phyloP scores from a whole-genome alignment of 2,888 invertebrate species.

The Anticlea derivata region DNA sequence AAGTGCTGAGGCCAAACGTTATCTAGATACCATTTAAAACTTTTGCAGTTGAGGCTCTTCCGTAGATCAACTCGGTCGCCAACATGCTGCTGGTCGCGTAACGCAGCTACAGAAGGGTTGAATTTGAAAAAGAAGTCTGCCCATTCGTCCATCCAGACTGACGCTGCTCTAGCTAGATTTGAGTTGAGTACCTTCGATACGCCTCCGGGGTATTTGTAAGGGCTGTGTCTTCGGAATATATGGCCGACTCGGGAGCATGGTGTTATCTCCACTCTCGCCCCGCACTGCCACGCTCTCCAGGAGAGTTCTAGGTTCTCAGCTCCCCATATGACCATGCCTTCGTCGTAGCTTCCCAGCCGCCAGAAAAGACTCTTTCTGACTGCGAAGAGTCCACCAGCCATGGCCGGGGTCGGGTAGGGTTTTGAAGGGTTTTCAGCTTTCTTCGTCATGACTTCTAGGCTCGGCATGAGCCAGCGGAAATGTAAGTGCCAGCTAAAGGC shows the following conservation, averaged over 20 bases:
- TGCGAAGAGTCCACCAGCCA: slow-evolving; percentile 97
- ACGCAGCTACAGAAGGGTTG: slow-evolving; percentile 86
- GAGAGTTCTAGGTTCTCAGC: slow-evolving; percentile 99
- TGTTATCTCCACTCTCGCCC: slow-evolving; percentile 94
- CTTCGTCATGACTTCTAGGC: slow-evolving; percentile 85
- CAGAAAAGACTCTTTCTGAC: slow-evolving; percentile 94
- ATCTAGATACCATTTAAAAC: slow-evolving; percentile 96
- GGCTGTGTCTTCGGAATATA: slow-evolving; percentile 95
- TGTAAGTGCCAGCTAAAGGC: slow-evolving; percentile 99
- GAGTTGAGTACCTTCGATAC: slow-evolving; percentile 93
- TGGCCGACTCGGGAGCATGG: slow-evolving; percentile 98
- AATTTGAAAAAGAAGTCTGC: slow-evolving; percentile 95
- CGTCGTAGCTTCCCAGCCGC: slow-evolving; percentile 90
- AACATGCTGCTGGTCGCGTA: slow-evolving; percentile 85
- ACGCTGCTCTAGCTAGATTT: slow-evolving; percentile 96
- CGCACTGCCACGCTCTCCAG: slow-evolving; percentile 98
- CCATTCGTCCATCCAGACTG: slow-evolving; percentile 99
- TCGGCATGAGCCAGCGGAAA: slow-evolving; percentile 93
- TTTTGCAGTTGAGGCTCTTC: slow-evolving; percentile 90
- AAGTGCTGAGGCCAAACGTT: slow-evolving; percentile 98
- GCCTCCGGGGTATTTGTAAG: slow-evolving; percentile 97
- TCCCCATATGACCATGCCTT: slow-evolving; percentile 95
- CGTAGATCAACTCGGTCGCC: slow-evolving; percentile 87
- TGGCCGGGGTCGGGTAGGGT: slow-evolving; percentile 92
- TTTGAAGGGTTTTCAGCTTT: slow-evolving; percentile 86